Evolutionary conservation across 2,888 invertebrate genomes (phyloP).

Genomic region (Nephrotoma guestfalica): DNA sequence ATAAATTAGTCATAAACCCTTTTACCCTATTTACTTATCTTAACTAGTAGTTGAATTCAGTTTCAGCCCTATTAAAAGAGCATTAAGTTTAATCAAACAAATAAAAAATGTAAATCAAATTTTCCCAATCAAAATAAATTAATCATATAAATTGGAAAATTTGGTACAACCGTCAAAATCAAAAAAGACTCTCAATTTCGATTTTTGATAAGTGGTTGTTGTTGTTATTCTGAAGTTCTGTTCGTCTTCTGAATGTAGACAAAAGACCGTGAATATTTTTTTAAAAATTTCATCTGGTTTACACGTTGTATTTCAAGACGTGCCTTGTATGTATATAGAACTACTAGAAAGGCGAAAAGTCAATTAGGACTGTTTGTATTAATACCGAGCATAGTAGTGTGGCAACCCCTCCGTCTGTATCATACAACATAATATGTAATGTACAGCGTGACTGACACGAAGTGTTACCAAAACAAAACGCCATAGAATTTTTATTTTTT

Average conservation of each 20-base stretch:
- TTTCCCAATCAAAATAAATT: not conserved
- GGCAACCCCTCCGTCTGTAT: too few species aligned
- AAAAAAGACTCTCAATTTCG: not conserved
- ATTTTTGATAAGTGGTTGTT: not conserved
- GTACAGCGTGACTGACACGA: too few species aligned
- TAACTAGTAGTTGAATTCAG: too few species aligned
- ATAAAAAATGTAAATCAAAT: too few species aligned
- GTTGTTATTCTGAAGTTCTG: not conserved
- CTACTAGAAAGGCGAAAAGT: not conserved
- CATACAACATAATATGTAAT: too few species aligned
- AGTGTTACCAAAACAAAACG: too few species aligned
- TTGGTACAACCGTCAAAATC: not conserved
- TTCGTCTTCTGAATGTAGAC: not conserved
- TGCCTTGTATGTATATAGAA: not conserved
- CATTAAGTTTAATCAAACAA: too few species aligned
- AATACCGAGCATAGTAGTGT: too few species aligned
- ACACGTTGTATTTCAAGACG: not conserved
- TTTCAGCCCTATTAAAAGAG: too few species aligned
- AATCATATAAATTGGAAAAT: not conserved
- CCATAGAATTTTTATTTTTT: too few species aligned
- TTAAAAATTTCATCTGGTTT: not conserved
- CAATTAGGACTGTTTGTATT: not conserved
- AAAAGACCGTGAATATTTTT: not conserved
- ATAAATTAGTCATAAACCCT: too few species aligned
- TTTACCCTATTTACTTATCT: too few species aligned